Percentiles rank a stretch among this genome's conserved stretches.
phyloP scores from a whole-genome alignment of 2,888 invertebrate species.

The Oscheius sp. region DNA sequence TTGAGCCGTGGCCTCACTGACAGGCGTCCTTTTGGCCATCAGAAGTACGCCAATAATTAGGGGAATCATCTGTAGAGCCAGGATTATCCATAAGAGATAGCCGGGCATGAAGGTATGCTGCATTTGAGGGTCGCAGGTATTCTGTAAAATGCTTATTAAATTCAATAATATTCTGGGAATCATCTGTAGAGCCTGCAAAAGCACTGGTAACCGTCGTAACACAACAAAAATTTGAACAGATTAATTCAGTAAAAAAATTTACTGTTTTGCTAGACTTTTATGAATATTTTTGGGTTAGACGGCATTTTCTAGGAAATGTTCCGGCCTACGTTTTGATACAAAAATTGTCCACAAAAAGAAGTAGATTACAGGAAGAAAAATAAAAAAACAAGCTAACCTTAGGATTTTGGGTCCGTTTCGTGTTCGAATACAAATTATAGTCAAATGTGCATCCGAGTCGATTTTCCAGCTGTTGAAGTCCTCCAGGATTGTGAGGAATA shows the following conservation, averaged over 20 bases:
- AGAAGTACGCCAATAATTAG: conserved; percentile 59
- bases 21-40: conserved; percentile 55
- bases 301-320: background rate
- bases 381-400: conserved; percentile 45
- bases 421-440: conserved; percentile 65
- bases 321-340: background rate
- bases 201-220: too few species aligned
- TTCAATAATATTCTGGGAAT: background rate
- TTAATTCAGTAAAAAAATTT: too few species aligned
- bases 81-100: conserved; percentile 56
- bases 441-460: conserved; percentile 70
- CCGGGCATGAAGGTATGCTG: conserved; percentile 61
- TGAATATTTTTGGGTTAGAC: too few species aligned
- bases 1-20: conserved; percentile 58
- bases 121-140: conserved; percentile 71
- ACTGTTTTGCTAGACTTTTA: too few species aligned
- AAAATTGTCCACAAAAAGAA: too few species aligned
- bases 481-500: conserved; percentile 71
- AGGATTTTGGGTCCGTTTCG: conserved; percentile 63
- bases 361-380: too few species aligned
- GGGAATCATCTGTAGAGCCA: conserved; percentile 59
- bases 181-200: too few species aligned
- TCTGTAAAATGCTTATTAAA: conserved; percentile 48
- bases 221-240: too few species aligned
- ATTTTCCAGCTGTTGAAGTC: conserved; percentile 65